Evolutionary conservation across 2,888 invertebrate genomes (phyloP).

Genomic region (Melanotus villosus): DNA sequence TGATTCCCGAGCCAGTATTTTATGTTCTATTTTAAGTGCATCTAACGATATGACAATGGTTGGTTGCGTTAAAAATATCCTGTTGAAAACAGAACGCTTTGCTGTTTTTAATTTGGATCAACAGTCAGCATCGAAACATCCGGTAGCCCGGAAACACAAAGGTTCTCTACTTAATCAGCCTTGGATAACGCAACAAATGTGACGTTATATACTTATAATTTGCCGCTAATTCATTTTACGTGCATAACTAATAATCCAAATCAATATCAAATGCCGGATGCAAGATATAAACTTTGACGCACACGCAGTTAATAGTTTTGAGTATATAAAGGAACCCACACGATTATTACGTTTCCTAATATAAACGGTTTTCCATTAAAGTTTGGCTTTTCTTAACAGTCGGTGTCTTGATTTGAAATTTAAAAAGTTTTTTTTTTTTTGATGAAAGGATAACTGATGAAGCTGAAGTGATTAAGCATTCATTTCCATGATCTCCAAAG

Average conservation of each 20-base stretch:
- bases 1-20: conserved; percentile 1
- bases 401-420: too few species aligned
- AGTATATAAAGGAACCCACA: conserved; percentile 16
- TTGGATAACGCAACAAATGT: conserved; percentile 11
- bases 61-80: conserved; percentile 37
- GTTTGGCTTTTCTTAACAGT: too few species aligned
- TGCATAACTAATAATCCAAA: conserved; percentile 7
- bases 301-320: background rate
- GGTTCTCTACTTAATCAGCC: background rate
- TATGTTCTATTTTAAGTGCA: conserved; percentile 32
- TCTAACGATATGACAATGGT: conserved; percentile 28
- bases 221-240: conserved; percentile 25
- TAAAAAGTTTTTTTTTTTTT: too few species aligned
- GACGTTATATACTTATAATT: conserved; percentile 18
- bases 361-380: too few species aligned
- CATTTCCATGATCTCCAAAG: too few species aligned
- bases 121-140: conserved; percentile 27
- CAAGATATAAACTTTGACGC: conserved; percentile 16
- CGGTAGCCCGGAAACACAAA: conserved; percentile 24
- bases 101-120: conserved; percentile 32
- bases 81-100: conserved; percentile 13
- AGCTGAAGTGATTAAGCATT: too few species aligned
- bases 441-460: too few species aligned
- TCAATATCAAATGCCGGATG: conserved; percentile 12
- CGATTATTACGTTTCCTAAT: background rate